Evolutionary conservation across 2,113 vertebrate genomes (phyloP), one percentile per base, ranked within the genome.

Genomic region (Xiphophorus hellerii): DNA sequence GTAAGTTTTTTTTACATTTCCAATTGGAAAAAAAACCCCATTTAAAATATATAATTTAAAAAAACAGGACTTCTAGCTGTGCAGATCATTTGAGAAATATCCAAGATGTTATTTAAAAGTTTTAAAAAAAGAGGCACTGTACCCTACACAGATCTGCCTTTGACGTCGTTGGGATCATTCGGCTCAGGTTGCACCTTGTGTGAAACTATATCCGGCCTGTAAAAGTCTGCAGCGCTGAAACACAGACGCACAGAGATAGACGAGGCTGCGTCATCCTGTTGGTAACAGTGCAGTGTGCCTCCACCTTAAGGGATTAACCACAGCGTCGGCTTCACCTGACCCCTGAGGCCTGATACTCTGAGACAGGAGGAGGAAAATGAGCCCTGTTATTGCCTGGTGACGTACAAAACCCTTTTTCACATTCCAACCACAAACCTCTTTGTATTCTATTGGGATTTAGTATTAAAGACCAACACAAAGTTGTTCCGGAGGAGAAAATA

Each of bases 341-440:
- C 83, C 62, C 62, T 30, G 62, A 17, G 28, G 62, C 28, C 30
- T 30, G 28, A 62, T 62, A 30, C 62, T 15, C 60, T 31, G 14
- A 62, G 29, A 62, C 27, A 62, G 29, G 27, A 62, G 51, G 74
- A 78, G 67, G 71, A 76, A 90, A 87, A 89, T 83, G 76, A 86
- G 76, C 20, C 75, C 73, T 42, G 73, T 80, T 87, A 86, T 81
- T 82, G 68, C 77, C 87, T 77, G 80, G 74, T 83, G 80, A 85
- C 87, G 68, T 69, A 22, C 35, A 25, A 33, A n/a, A 20, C 51
- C 25, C 51, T 58, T n/a, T 25, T 58, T 58, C 51, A 58, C 51
- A 10, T 58, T 58, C 22, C 25, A 58, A 58, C 7, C 51, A n/a
- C 51, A 58, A 58, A 58, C 51, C 51, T 44, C 42, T 5, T 54